Evolutionary conservation across 2,888 invertebrate genomes (phyloP).

Genomic region (Leucophenga montana): DNA sequence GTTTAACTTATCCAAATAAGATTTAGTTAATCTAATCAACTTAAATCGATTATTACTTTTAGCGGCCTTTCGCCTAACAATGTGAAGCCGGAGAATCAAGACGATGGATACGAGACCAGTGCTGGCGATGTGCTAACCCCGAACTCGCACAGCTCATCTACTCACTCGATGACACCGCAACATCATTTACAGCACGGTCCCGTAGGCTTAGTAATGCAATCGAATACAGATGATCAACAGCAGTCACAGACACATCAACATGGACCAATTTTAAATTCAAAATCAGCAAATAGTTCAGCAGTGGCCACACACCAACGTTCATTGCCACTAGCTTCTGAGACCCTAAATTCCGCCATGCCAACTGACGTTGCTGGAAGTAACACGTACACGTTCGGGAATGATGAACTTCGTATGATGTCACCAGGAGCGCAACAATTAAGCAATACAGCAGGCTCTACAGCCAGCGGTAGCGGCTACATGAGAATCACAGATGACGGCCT

Average conservation of each 20-base stretch:
- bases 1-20: background rate
- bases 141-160: constrained; percentile 69
- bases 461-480: constrained; percentile 13
- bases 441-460: constrained; percentile 25
- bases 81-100: constrained; percentile 81
- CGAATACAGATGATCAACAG: constrained; percentile 47
- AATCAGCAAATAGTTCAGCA: constrained; percentile 21
- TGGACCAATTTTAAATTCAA: constrained; percentile 8
- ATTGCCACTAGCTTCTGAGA: constrained; percentile 20
- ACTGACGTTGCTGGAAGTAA: constrained; percentile 75
- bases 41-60: background rate
- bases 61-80: constrained; percentile 67
- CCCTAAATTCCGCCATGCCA: constrained; percentile 30
- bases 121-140: constrained; percentile 76
- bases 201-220: constrained; percentile 42
- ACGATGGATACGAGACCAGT: constrained; percentile 93
- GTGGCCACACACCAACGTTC: constrained; percentile 23
- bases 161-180: constrained; percentile 67
- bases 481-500: constrained; percentile 18
- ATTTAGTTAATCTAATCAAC: background rate
- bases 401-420: constrained; percentile 75
- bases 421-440: constrained; percentile 34
- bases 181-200: constrained; percentile 56
- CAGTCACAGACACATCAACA: constrained; percentile 33
- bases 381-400: constrained; percentile 90